Evolutionary conservation across 2,888 invertebrate species (phyloP).

Genomic region (Dilophus febrilis): DNA sequence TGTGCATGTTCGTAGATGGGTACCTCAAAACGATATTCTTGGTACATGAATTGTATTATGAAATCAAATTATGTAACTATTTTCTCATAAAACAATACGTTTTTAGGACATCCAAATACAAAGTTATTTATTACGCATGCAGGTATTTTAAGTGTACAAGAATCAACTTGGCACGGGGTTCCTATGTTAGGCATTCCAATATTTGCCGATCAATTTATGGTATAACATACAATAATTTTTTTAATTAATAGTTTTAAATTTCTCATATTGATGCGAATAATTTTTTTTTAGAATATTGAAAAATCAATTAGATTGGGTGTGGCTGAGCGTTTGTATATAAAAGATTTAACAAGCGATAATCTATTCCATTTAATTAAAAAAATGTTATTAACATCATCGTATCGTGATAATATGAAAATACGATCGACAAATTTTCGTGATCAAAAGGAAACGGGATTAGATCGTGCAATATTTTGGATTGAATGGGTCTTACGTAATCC

Average conservation of each 20-base stretch:
- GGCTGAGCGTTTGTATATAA: conserved; percentile 12
- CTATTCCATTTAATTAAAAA: conserved; percentile 9
- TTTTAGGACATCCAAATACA: conserved; percentile 6
- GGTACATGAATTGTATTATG: conserved; percentile 17
- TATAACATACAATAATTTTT: not conserved
- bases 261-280: not conserved
- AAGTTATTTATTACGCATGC: conserved; percentile 7
- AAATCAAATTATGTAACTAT: too few species aligned
- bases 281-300: conserved; percentile 5
- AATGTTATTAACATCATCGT: conserved; percentile 9
- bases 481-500: conserved; percentile 5
- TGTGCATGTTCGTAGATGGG: conserved; percentile 30
- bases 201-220: conserved; percentile 6
- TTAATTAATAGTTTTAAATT: not conserved
- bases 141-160: conserved; percentile 7
- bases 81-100: too few species aligned
- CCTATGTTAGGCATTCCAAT: conserved; percentile 7
- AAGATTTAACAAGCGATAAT: conserved; percentile 10
- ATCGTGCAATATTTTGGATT: conserved; percentile 5
- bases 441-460: not conserved
- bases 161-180: conserved; percentile 6
- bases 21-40: conserved; percentile 35
- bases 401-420: not conserved
- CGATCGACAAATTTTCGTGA: conserved; percentile 1
- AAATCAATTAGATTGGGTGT: conserved; percentile 9